Evolutionary conservation across 1,140 invertebrate species (phyloP).

Genomic region (Belonocnema kinseyi): DNA sequence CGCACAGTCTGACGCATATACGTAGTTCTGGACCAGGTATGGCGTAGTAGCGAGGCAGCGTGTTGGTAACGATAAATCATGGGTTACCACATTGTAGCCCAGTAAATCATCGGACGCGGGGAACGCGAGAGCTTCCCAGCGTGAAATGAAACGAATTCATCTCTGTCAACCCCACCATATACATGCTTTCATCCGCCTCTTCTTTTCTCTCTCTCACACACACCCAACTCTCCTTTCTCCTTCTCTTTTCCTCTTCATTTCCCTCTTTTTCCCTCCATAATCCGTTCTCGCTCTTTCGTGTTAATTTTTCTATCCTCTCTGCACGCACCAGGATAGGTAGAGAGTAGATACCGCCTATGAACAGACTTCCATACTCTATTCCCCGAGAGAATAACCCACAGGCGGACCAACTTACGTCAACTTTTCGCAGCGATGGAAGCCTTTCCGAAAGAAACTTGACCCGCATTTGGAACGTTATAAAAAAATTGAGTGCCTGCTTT

Average conservation of each 20-base stretch:
- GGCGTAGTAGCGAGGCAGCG: slow-evolving; percentile 69
- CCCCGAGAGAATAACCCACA: too few species aligned
- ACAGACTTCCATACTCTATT: slow-evolving; percentile 46
- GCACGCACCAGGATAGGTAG: slow-evolving; percentile 68
- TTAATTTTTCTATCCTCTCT: slow-evolving; percentile 70
- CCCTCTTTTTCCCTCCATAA: slow-evolving; percentile 57
- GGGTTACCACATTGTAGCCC: slow-evolving; percentile 82
- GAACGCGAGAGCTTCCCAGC: slow-evolving; percentile 78
- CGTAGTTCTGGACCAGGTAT: slow-evolving; percentile 67
- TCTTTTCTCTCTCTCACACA: slow-evolving; percentile 52
- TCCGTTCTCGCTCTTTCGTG: slow-evolving; percentile 62
- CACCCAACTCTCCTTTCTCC: slow-evolving; percentile 50
- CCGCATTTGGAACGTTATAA: too few species aligned
- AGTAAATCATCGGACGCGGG: slow-evolving; percentile 79
- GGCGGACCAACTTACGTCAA: too few species aligned
- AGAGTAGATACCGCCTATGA: slow-evolving; percentile 47
- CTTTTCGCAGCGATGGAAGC: too few species aligned
- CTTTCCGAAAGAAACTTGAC: too few species aligned
- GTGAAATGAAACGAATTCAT: slow-evolving; percentile 78
- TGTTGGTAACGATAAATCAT: slow-evolving; percentile 79
- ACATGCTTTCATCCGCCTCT: slow-evolving; percentile 59
- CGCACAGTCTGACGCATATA: slow-evolving; percentile 65
- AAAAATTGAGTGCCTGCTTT: too few species aligned
- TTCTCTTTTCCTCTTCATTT: slow-evolving; percentile 63
- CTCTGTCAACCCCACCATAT: slow-evolving; percentile 73